Percentiles rank a stretch among this genome's conserved stretches.
These are phyloP conservation scores for Mormoops blainvillei DNA, from an alignment of 2,113 vertebrate genomes.

Conservation along the genomic window DNA sequence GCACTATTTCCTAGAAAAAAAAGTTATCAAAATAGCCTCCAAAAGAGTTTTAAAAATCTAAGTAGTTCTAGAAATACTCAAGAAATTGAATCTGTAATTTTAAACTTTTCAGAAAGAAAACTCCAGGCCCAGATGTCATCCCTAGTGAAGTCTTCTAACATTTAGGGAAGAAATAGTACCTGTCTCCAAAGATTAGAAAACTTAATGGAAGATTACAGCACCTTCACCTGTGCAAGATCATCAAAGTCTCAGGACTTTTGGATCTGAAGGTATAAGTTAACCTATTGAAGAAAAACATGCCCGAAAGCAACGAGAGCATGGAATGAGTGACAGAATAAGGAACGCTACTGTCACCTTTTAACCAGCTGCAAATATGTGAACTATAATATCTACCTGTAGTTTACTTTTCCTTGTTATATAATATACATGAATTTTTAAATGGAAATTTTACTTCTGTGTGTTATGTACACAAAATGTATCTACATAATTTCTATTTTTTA, in stretches of 20 bases:
- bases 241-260: not conserved
- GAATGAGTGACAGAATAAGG: not conserved
- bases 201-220: not conserved
- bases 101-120: constrained; percentile 22
- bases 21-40: not conserved
- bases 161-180: constrained; percentile 22
- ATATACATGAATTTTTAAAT: not conserved
- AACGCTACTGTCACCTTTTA: not conserved
- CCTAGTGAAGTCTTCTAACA: constrained; percentile 17
- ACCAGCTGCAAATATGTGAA: not conserved
- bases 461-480: not conserved
- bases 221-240: not conserved
- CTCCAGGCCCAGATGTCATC: constrained; percentile 32
- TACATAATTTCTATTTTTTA: not conserved
- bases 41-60: not conserved
- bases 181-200: constrained; percentile 16
- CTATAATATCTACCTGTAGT: not conserved
- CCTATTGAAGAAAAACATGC: not conserved
- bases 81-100: constrained; percentile 2
- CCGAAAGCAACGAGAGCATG: not conserved
- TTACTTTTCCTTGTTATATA: not conserved
- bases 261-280: not conserved
- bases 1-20: not conserved
- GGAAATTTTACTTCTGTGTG: not conserved
- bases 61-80: not conserved